phyloP scores from a whole-genome alignment of 2,797 vertebrate genomes.

The Rhyacichthys aspro region DNA sequence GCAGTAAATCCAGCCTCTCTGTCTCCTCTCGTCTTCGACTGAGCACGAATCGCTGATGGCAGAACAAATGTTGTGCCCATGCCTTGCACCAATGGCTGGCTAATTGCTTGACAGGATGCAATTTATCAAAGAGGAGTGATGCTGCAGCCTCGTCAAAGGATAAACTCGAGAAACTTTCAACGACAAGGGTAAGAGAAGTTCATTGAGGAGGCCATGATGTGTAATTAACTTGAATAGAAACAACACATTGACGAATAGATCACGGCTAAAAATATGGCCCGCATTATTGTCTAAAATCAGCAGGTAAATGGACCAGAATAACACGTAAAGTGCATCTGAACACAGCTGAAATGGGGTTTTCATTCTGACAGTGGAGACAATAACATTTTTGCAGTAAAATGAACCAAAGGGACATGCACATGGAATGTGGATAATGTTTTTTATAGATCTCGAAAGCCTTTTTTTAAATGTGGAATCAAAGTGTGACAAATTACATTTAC shows the following conservation, averaged over 20 bases:
- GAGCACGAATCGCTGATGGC: constrained; percentile 20
- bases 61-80: constrained; percentile 14
- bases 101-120: constrained; percentile 31
- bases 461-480: too few relatives aligned
- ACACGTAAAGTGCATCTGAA: not conserved
- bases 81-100: constrained; percentile 22
- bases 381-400: too few relatives aligned
- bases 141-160: constrained; percentile 2
- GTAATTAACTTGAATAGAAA: constrained; percentile 1
- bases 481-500: too few relatives aligned
- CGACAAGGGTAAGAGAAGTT: not conserved
- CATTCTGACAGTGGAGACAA: not conserved
- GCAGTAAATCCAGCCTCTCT: not conserved
- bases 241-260: not conserved
- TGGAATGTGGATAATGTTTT: too few relatives aligned
- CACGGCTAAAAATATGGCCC: not conserved
- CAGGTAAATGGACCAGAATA: constrained; percentile 15
- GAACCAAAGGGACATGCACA: too few relatives aligned
- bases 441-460: too few relatives aligned
- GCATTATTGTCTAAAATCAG: not conserved
- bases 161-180: not conserved
- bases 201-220: not conserved
- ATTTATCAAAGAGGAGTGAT: constrained; percentile 29
- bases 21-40: constrained; percentile 7
- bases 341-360: not conserved